Conservation (phyloP, 2,797 vertebrate genomes). For the Sphenopsis melanotis region DNA sequence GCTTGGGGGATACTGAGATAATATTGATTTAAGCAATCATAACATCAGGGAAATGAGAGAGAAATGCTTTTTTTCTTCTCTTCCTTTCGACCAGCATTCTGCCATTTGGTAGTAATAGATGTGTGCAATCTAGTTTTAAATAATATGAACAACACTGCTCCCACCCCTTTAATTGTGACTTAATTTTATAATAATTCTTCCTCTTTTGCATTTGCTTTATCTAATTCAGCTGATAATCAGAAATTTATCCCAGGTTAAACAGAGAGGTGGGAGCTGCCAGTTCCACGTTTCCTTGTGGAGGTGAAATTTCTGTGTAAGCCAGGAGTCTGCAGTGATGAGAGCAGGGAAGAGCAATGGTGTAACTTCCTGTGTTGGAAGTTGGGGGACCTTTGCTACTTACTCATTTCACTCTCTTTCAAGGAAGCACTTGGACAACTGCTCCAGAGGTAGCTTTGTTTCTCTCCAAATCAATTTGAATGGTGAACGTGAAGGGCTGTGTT, state of each 20-base stretch:
- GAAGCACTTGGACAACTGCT: not conserved
- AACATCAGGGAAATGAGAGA: slow-evolving; percentile 58
- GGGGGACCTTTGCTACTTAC: not conserved
- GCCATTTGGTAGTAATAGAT: not conserved
- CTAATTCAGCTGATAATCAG: not conserved
- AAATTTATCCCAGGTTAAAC: not conserved
- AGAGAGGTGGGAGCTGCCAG: not conserved
- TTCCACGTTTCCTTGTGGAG: not conserved
- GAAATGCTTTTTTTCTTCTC: slow-evolving; percentile 13
- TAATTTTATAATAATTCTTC: not conserved
- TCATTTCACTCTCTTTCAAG: not conserved
- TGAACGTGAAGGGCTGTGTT: not conserved
- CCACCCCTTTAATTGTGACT: not conserved
- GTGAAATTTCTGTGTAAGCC: not conserved
- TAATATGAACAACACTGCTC: not conserved
- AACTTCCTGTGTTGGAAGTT: not conserved
- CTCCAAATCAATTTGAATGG: not conserved
- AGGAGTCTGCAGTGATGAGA: not conserved
- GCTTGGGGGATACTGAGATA: slow-evolving; percentile 62
- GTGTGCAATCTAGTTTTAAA: not conserved
- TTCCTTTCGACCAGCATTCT: not conserved
- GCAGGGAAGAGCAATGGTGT: not conserved
- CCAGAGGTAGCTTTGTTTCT: not conserved
- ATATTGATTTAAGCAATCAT: slow-evolving; percentile 70
- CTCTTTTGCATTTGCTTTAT: not conserved